These are phyloP conservation scores for Cricetomys ansorgei DNA, from an alignment of 2,113 vertebrate genomes.

Conservation along the genomic window DNA sequence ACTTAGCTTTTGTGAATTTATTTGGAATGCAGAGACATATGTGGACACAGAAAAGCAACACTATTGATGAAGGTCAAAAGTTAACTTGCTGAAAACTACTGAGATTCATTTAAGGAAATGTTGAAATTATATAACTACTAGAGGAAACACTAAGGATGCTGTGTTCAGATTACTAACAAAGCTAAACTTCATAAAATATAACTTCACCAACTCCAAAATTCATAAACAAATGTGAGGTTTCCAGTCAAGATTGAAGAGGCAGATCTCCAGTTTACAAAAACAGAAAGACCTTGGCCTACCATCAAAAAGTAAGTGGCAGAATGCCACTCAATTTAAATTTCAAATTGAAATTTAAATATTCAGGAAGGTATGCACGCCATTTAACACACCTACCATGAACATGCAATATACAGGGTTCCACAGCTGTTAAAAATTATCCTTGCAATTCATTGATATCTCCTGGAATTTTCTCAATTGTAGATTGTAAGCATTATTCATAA, in stretches of 20 bases:
- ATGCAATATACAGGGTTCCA: neutral
- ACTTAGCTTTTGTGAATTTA: neutral
- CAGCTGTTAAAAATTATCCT: neutral
- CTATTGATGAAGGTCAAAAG: neutral
- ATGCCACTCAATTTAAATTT: too few relatives aligned
- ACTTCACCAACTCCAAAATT: neutral
- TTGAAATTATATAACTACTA: neutral
- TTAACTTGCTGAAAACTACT: neutral
- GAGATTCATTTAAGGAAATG: neutral
- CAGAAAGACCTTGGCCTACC: rapidly evolving
- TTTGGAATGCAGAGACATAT: neutral
- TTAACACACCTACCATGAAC: neutral
- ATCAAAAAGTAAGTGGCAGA: neutral
- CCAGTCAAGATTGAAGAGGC: neutral
- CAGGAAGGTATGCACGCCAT: neutral
- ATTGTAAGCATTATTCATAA: neutral
- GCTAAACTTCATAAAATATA: conserved; percentile 8
- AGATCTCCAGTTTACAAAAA: neutral
- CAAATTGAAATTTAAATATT: neutral
- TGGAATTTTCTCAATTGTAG: neutral
- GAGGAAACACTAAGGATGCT: neutral
- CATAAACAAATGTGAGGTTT: neutral
- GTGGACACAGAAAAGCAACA: neutral
- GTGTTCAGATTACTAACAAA: neutral
- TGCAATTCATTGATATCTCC: neutral